Evolutionary conservation across 2,888 invertebrate species (phyloP).

Genomic region (Chloroclysta siterata): DNA sequence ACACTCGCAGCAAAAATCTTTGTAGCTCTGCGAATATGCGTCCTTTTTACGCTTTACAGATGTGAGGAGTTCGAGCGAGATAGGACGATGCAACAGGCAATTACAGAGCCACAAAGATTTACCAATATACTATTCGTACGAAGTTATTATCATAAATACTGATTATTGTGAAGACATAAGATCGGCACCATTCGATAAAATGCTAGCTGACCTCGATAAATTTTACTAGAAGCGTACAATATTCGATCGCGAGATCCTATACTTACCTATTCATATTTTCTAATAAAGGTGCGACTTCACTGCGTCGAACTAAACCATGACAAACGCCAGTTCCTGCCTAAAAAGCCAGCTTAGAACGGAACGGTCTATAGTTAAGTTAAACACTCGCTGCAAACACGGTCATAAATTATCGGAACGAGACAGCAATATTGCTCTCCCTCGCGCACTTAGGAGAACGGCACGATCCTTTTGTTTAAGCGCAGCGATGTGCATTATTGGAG

Average conservation of each 20-base stretch:
- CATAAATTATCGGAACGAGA: too few species aligned
- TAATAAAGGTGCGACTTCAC: not conserved
- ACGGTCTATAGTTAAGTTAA: too few species aligned
- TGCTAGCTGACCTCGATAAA: slow-evolving; percentile 33
- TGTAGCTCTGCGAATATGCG: not conserved
- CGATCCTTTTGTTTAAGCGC: too few species aligned
- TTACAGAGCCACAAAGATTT: not conserved
- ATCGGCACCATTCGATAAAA: slow-evolving; percentile 38
- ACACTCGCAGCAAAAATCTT: not conserved
- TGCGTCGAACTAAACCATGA: not conserved
- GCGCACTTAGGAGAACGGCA: too few species aligned
- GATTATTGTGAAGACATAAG: slow-evolving; percentile 33
- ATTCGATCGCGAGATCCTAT: slow-evolving; percentile 35
- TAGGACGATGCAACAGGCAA: not conserved
- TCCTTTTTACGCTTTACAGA: not conserved
- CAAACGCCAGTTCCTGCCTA: not conserved
- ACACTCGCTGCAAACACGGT: too few species aligned
- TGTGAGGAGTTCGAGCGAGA: not conserved
- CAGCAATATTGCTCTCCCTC: too few species aligned
- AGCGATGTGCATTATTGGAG: too few species aligned
- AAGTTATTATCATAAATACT: slow-evolving; percentile 34
- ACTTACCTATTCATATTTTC: slow-evolving; percentile 30
- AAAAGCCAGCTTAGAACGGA: not conserved
- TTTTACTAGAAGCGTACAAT: slow-evolving; percentile 33
- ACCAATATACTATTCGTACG: not conserved